Percentiles rank a stretch among this genome's conserved stretches.
Conservation (phyloP, 30 jellyfish, hydroid and myxozoan species). For the Turritopsis rubra region DNA sequence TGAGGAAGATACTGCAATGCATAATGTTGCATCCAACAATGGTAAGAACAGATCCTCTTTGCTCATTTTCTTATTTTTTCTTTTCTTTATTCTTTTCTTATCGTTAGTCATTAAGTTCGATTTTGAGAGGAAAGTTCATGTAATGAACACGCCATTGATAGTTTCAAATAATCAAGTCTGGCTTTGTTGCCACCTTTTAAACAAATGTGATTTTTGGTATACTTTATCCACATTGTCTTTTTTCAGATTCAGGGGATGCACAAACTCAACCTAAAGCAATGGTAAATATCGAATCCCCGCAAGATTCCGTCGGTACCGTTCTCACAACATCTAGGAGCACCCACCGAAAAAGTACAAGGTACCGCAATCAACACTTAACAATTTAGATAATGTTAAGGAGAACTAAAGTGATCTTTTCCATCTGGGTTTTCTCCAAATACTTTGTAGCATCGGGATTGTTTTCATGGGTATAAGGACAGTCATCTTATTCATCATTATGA, state of each 20-base stretch:
- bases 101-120: no score
- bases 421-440: no score
- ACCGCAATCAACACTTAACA: background rate
- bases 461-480: no score
- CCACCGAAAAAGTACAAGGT: background rate
- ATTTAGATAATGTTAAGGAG: no score
- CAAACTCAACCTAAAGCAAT: background rate
- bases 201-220: slow-evolving; percentile 4
- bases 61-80: background rate
- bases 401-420: no score
- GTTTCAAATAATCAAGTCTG: background rate
- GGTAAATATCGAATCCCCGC: background rate
- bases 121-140: no score
- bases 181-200: background rate
- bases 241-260: background rate
- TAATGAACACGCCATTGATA: background rate
- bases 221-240: no score
- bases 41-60: background rate
- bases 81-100: no score
- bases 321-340: background rate
- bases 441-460: no score
- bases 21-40: background rate
- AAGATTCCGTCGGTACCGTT: background rate
- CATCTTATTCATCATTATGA: no score
- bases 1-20: slow-evolving; percentile 54